Evolutionary conservation across 2,888 invertebrate species (phyloP).

Genomic region (Halictus ligatus): DNA sequence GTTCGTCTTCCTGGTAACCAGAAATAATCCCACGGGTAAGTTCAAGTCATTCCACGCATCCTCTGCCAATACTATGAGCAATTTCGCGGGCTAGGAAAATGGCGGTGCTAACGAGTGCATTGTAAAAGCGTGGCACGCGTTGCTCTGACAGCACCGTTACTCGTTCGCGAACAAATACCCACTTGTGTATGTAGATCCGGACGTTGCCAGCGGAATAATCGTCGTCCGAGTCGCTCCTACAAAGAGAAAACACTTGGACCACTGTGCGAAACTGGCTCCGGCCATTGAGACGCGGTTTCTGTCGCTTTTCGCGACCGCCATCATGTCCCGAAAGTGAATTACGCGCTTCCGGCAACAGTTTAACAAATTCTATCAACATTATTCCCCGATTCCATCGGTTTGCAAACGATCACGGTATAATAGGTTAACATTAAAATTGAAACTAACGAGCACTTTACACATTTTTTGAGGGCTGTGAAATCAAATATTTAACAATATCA

Average conservation of each 20-base stretch:
- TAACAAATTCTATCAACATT: too few relatives aligned
- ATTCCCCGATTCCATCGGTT: too few relatives aligned
- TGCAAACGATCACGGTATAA: too few relatives aligned
- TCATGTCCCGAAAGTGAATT: neutral
- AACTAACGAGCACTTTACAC: too few relatives aligned
- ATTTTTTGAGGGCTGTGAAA: too few relatives aligned
- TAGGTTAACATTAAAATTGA: too few relatives aligned
- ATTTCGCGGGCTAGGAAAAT: neutral
- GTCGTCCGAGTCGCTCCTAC: constrained; percentile 34
- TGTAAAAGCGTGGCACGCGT: constrained; percentile 14
- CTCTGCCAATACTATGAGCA: neutral
- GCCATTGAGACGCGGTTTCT: neutral
- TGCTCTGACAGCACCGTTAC: constrained; percentile 34
- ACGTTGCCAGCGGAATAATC: constrained; percentile 51
- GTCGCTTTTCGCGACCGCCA: neutral
- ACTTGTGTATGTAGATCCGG: constrained; percentile 45
- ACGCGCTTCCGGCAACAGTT: neutral
- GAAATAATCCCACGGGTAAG: neutral
- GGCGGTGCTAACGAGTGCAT: constrained; percentile 15
- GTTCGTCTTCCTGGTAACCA: too few relatives aligned
- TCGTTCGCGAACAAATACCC: constrained; percentile 52
- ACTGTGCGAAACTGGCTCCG: neutral
- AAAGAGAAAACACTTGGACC: constrained; percentile 18
- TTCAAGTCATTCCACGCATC: neutral
- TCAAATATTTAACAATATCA: too few relatives aligned